Conservation (phyloP, 2,113 vertebrate genomes). For the Formicarius rufipectus region DNA sequence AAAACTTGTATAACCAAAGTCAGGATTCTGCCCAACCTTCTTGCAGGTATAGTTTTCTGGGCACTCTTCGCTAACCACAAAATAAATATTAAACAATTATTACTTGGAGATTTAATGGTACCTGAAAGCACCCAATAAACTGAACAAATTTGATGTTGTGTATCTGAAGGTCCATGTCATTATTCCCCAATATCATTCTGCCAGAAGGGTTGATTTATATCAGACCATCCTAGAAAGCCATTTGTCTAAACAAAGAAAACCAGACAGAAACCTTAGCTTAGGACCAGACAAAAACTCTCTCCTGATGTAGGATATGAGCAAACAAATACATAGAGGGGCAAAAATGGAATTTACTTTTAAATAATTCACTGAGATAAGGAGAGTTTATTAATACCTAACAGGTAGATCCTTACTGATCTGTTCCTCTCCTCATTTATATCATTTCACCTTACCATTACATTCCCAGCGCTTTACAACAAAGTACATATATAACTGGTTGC, state of each 20-base stretch:
- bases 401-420: not conserved
- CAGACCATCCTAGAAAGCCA: not conserved
- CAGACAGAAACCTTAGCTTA: not conserved
- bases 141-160: not conserved
- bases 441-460: not conserved
- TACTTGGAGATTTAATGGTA: not conserved
- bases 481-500: not conserved
- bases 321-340: not conserved
- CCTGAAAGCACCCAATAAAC: not conserved
- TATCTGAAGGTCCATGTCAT: not conserved
- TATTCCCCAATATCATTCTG: not conserved
- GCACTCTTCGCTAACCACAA: conserved; percentile 68
- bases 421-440: not conserved
- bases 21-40: conserved; percentile 81
- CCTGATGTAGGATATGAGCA: not conserved
- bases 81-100: not conserved
- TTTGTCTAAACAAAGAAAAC: not conserved
- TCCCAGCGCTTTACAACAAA: not conserved
- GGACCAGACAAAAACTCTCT: not conserved
- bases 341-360: not conserved
- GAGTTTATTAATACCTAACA: not conserved
- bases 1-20: conserved; percentile 94
- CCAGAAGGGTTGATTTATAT: not conserved
- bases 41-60: conserved; percentile 80
- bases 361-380: not conserved